Percentiles rank a stretch among this genome's conserved stretches.
Conservation (phyloP, 2,888 invertebrate species). For the Holacanthella duospinosa region DNA sequence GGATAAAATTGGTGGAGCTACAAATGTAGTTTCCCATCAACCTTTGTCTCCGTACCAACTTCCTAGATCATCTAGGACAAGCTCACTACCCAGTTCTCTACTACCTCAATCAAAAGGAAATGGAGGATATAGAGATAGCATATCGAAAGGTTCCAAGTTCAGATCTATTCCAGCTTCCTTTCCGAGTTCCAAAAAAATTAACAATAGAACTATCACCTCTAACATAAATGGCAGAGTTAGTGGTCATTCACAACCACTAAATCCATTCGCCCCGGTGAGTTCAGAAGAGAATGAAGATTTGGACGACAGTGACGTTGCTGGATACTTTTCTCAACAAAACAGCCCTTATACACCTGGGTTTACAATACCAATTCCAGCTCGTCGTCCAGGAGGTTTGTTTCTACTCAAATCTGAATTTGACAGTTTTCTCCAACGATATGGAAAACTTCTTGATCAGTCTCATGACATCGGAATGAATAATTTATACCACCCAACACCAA, state of each 20-base stretch:
- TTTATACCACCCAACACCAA: not conserved
- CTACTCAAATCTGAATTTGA: not conserved
- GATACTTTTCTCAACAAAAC: not conserved
- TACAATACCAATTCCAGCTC: not conserved
- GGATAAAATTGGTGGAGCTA: no score
- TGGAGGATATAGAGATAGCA: no score
- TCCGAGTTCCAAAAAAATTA: not conserved
- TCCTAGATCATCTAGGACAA: no score
- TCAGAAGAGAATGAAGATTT: not conserved
- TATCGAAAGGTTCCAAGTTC: not conserved
- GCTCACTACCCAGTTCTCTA: no score
- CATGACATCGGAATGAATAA: not conserved
- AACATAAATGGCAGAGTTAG: not conserved
- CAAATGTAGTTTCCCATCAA: no score
- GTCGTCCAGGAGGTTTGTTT: not conserved
- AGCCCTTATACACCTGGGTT: not conserved
- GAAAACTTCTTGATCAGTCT: not conserved
- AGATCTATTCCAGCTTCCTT: not conserved
- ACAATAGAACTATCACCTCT: not conserved
- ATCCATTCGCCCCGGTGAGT: not conserved
- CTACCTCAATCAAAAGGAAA: no score
- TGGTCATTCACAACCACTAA: not conserved
- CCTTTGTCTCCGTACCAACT: no score
- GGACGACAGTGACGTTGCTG: not conserved
- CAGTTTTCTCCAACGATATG: not conserved